phyloP scores from a whole-genome alignment of 2,888 invertebrate genomes.

The Trachelus iudaicus region DNA sequence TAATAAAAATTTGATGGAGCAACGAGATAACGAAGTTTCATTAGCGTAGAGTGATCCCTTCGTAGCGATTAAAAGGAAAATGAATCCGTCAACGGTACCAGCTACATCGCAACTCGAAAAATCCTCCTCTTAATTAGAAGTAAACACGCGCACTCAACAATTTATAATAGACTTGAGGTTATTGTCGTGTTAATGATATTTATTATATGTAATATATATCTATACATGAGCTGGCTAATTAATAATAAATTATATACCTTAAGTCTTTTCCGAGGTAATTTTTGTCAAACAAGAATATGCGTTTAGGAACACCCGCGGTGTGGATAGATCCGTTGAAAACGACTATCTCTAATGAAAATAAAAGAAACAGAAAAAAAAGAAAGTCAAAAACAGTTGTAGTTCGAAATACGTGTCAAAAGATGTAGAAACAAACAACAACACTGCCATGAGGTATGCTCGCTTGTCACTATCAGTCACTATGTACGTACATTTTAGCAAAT shows the following conservation, averaged over 20 bases:
- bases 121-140: slow-evolving; percentile 18
- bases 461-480: background rate
- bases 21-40: slow-evolving; percentile 21
- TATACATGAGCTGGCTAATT: background rate
- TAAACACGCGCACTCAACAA: slow-evolving; percentile 22
- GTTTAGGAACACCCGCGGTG: background rate
- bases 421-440: background rate
- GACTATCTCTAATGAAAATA: background rate
- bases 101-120: slow-evolving; percentile 6
- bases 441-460: background rate
- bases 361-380: background rate
- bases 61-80: slow-evolving; percentile 4
- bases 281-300: background rate
- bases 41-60: slow-evolving; percentile 9
- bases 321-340: background rate
- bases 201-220: background rate
- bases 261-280: background rate
- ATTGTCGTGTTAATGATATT: slow-evolving; percentile 16
- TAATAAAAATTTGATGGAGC: slow-evolving; percentile 21
- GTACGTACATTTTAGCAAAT: background rate
- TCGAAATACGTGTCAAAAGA: background rate
- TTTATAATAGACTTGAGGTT: slow-evolving; percentile 22
- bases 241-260: background rate
- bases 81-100: slow-evolving; percentile 4
- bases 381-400: background rate